Evolutionary conservation across 2,888 invertebrate species (phyloP).

Genomic region (Epsilonema sp.): DNA sequence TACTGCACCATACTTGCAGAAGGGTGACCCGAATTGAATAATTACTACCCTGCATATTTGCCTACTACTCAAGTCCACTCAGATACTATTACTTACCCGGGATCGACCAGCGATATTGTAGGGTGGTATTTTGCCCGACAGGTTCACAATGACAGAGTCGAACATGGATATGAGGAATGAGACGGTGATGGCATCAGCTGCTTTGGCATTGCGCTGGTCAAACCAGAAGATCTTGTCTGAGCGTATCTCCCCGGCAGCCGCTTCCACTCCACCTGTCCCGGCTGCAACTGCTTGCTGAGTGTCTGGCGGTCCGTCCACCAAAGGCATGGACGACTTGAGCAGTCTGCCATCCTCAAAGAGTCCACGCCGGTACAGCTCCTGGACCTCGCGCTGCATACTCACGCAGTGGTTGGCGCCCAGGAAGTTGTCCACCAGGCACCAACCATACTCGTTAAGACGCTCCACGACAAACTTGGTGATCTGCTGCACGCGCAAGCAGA

Average conservation of each 20-base stretch:
- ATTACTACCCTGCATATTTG: too few relatives aligned
- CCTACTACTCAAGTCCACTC: too few relatives aligned
- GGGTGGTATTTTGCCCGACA: slow-evolving; percentile 16
- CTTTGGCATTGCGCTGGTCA: slow-evolving; percentile 17
- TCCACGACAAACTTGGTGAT: background rate
- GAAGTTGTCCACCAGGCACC: slow-evolving; percentile 25
- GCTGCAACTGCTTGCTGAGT: background rate
- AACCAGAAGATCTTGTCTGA: slow-evolving; percentile 20
- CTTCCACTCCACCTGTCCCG: too few relatives aligned
- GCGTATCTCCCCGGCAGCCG: background rate
- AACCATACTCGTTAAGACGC: slow-evolving; percentile 22
- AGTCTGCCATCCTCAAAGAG: slow-evolving; percentile 4
- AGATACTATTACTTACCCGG: slow-evolving; percentile 12
- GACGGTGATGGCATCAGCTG: slow-evolving; percentile 13
- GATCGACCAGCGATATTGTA: slow-evolving; percentile 21
- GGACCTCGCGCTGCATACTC: background rate
- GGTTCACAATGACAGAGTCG: slow-evolving; percentile 20
- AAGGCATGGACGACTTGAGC: background rate
- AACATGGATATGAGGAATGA: slow-evolving; percentile 22
- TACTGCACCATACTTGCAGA: too few relatives aligned
- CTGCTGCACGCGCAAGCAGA: background rate
- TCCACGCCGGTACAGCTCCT: background rate
- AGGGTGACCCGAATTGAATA: too few relatives aligned
- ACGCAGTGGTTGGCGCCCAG: slow-evolving; percentile 12
- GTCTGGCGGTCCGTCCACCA: background rate